phyloP scores from a whole-genome alignment of 2,888 invertebrate species.

The Steromphala cineraria region DNA sequence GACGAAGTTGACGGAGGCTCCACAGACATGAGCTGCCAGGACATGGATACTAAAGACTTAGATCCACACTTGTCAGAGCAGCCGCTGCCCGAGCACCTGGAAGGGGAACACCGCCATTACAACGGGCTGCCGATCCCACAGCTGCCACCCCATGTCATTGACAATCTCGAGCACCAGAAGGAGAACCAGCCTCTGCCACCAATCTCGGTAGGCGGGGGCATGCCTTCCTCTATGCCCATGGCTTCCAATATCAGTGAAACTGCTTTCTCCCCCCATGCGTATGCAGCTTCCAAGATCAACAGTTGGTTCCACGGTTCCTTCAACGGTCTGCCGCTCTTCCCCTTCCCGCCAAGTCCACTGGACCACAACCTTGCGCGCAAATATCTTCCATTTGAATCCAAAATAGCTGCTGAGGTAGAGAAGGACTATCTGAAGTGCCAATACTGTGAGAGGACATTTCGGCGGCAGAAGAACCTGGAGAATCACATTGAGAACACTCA shows the following conservation, averaged over 20 bases:
- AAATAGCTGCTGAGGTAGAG: constrained; percentile 58
- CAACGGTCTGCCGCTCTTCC: constrained; percentile 60
- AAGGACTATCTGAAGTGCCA: constrained; percentile 70
- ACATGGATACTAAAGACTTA: constrained; percentile 19
- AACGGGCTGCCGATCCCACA: constrained; percentile 23
- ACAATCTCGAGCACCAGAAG: constrained; percentile 31
- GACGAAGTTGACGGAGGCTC: constrained; percentile 58
- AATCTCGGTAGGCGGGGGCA: constrained; percentile 32
- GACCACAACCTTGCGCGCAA: constrained; percentile 62
- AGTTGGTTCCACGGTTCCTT: constrained; percentile 57
- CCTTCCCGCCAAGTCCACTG: constrained; percentile 58
- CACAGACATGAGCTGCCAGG: constrained; percentile 21
- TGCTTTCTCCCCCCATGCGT: constrained; percentile 47
- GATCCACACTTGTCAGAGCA: not conserved
- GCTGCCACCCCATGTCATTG: not conserved
- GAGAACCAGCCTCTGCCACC: constrained; percentile 41
- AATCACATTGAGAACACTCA: constrained; percentile 74
- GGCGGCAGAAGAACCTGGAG: constrained; percentile 73
- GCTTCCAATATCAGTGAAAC: constrained; percentile 51
- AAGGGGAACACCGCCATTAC: not conserved
- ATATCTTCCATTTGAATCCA: constrained; percentile 63
- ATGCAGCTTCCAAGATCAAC: constrained; percentile 51
- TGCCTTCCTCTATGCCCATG: constrained; percentile 38
- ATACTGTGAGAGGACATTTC: constrained; percentile 71
- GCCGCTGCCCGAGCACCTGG: not conserved